A percentile compares a stretch with the other conserved stretches of the same genome.
Conservation (phyloP, 2,888 invertebrate species). For the Drosophila fulvimacula region DNA sequence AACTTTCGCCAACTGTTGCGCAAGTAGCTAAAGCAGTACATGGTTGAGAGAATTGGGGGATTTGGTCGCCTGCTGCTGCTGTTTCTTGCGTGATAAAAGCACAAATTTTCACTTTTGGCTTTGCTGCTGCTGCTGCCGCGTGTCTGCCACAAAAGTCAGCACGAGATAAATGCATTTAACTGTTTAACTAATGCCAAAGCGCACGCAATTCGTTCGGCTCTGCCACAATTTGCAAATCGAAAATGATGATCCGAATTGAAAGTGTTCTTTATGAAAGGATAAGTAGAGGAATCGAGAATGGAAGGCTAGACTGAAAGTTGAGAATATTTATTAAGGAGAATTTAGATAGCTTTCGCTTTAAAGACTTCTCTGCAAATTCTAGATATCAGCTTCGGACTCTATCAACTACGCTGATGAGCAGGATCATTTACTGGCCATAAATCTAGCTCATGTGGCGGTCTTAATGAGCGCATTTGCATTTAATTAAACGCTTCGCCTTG, state of each 20-base stretch:
- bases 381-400: background rate
- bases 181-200: constrained; percentile 39
- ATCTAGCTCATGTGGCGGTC: constrained; percentile 20
- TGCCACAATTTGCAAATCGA: constrained; percentile 26
- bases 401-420: constrained; percentile 1
- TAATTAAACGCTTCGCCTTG: constrained; percentile 8
- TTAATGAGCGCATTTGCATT: constrained; percentile 24
- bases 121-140: constrained; percentile 23
- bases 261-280: background rate
- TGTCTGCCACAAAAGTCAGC: constrained; percentile 40
- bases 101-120: constrained; percentile 67
- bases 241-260: constrained; percentile 22
- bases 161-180: constrained; percentile 51
- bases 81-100: constrained; percentile 73
- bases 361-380: background rate
- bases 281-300: no score
- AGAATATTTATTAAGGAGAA: background rate
- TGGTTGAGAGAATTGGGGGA: background rate
- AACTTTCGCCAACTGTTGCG: constrained; percentile 69
- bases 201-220: constrained; percentile 37
- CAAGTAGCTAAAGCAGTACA: constrained; percentile 13
- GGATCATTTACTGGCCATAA: constrained; percentile 18
- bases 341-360: background rate
- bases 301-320: background rate
- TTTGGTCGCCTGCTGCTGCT: constrained; percentile 22